Base-by-base conservation (phyloP, 2,113 vertebrate genomes). In the Thymallus thymallus region DNA sequence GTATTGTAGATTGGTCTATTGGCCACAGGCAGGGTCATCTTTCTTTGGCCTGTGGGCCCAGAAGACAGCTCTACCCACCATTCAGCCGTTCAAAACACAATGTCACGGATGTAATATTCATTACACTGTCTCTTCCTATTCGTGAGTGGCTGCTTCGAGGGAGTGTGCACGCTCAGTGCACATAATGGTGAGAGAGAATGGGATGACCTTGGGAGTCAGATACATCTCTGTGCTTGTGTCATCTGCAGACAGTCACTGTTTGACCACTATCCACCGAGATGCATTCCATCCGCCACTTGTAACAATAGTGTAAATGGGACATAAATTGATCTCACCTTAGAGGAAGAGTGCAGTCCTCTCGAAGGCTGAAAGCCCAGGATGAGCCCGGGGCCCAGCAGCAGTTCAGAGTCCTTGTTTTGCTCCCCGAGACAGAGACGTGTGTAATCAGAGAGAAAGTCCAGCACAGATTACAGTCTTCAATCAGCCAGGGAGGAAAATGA, bases 391-490 rank as follows among this genome's bases (percentile, higher is more conserved):
- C 83, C 86, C 87, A 89, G 87, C 74, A 87, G 90, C 80, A 84
- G 88, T 89, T 89, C 82, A 72, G 88, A 90, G 85, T 92, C 87
- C 86, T 91, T 94, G 88, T 92, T 92, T 92, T 93, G 88, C 86
- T 92, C 88, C 81, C 89, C 85, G 81, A 91, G 92, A 91, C 85
- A 88, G 81, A 91, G 92, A 91, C 85, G 88, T 86, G 90, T 88
- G 85, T 90, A 94, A 90, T 91, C 93, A 92, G 88, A 91, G 81
- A 92, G 90, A 94, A 93, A 92, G 89, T 92, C 88, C 89, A 90
- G 84, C 74, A 87, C 92, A 93, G 92, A 94, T 93, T 93, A 93
- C 90, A 93, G 92, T 92, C 90, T 94, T 94, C 92, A 93, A 92
- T 94, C 92, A 93, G 91, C 91, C 93, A 92, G 87, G 77, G 84